Evolutionary conservation across 2,113 vertebrate species (phyloP).

Genomic region (Mormyrus lacerda): DNA sequence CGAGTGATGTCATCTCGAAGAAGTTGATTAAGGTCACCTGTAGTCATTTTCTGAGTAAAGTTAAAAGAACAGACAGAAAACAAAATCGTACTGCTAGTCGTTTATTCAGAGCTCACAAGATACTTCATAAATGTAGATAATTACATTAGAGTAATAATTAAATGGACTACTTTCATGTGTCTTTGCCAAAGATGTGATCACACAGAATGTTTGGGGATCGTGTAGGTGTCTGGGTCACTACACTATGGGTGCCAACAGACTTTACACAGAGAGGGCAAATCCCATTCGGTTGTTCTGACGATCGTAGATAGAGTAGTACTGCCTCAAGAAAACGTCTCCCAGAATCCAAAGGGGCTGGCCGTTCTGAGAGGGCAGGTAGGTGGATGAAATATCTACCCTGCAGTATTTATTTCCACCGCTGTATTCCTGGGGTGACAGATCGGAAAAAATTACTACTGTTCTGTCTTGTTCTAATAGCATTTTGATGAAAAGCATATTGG

Average conservation of each 20-base stretch:
- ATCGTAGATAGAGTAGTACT: conserved; percentile 55
- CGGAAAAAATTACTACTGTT: neutral
- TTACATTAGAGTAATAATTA: neutral
- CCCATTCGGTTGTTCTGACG: conserved; percentile 50
- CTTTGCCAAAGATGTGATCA: neutral
- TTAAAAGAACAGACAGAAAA: neutral
- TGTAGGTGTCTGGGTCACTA: neutral
- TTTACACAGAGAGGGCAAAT: conserved; percentile 49
- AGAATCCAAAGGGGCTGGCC: conserved; percentile 57
- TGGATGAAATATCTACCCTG: conserved; percentile 44
- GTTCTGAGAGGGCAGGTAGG: conserved; percentile 49
- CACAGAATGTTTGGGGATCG: neutral
- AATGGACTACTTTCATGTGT: neutral
- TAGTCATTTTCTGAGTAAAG: neutral
- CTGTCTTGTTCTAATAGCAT: neutral
- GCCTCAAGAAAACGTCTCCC: conserved; percentile 56
- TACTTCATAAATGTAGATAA: neutral
- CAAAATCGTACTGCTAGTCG: neutral
- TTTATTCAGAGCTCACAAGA: neutral
- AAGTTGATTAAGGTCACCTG: neutral
- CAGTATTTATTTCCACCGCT: conserved; percentile 26
- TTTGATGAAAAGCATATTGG: neutral
- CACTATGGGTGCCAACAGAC: neutral
- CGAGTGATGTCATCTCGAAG: neutral
- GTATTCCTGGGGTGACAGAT: neutral